phyloP scores from a whole-genome alignment of 2,888 invertebrate genomes.

The Merodon equestris region DNA sequence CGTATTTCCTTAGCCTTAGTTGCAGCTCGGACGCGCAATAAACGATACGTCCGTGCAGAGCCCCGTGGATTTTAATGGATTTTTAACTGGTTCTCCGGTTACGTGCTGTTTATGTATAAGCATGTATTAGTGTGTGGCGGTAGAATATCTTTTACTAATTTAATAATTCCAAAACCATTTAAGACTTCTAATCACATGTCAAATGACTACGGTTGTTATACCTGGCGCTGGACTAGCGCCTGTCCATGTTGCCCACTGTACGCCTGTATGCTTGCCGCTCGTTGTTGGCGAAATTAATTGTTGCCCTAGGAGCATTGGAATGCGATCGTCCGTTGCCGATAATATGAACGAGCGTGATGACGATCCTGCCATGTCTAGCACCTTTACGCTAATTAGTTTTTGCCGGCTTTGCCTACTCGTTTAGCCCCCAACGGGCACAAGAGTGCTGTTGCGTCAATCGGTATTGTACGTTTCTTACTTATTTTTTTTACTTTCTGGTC shows the following conservation, averaged over 20 bases:
- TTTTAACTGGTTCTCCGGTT: slow-evolving; percentile 75
- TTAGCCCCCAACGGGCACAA: background rate
- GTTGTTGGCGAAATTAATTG: slow-evolving; percentile 43
- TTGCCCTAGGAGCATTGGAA: slow-evolving; percentile 53
- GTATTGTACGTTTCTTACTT: slow-evolving; percentile 15
- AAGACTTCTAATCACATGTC: slow-evolving; percentile 78
- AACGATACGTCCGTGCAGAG: slow-evolving; percentile 43
- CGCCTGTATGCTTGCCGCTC: background rate
- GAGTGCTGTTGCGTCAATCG: slow-evolving; percentile 18
- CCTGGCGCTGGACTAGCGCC: slow-evolving; percentile 5
- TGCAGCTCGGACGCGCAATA: slow-evolving; percentile 39
- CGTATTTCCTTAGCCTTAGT: slow-evolving; percentile 10
- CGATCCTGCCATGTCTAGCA: slow-evolving; percentile 51
- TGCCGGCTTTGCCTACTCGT: background rate
- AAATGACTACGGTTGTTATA: slow-evolving; percentile 37
- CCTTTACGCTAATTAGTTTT: slow-evolving; percentile 56
- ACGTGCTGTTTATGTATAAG: slow-evolving; percentile 59
- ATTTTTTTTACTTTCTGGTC: no score
- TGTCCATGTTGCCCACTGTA: slow-evolving; percentile 1
- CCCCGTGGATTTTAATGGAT: slow-evolving; percentile 73
- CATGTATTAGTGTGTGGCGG: no score
- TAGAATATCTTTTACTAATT: slow-evolving; percentile 75
- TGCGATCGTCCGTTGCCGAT: slow-evolving; percentile 48
- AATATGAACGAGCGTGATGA: slow-evolving; percentile 33
- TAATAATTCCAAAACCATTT: slow-evolving; percentile 79